Evolutionary conservation across 2,888 invertebrate species (phyloP), one percentile per base, ranked within the genome.

Genomic region (Brachycybe producta): DNA sequence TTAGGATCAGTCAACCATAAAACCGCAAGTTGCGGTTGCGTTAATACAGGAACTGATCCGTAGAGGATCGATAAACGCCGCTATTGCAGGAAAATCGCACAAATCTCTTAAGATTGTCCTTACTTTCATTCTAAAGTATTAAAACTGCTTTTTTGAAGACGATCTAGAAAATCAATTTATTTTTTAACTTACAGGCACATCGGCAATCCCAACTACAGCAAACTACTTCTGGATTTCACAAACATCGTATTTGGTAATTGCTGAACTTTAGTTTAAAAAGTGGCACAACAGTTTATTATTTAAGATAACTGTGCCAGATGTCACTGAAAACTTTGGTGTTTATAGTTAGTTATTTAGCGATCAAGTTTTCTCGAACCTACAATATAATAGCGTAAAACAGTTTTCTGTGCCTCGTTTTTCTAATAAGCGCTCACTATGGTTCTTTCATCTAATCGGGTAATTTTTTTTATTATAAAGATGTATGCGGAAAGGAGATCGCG

Each of bases 31-130:
- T 24, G 81, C 86, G 1, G 78, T 87, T 28, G 77, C 82, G 44
- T 72, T 92, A 5, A 73, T 94, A 61, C 84, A 85, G 64, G 94
- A 94, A 67, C 70, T 95, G 54, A 79, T 84, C 55, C 65, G 84
- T 61, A 75, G 92, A 49, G 79, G 81, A 64, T 84, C 81, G 0
- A 68, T 97, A 19, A 72, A 74, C 60, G 73, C 77, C 54, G 88
- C 91, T 0, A 68, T 94, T 39, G 75, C 77, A 39, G 82, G 82
- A 2, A 73, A 86, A 52, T 74, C 78, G 52, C 78, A 79, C 44
- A 75, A 76, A 56, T 75, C 77, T 1, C 67, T 90, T 26, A 69
- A 72, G 5, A 68, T 69, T 51, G 70, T 94, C 50, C 66, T 92
- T 7, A 75, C 76, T 54, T 97, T 90, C 66, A 70, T 91, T n/a